Evolutionary conservation across 2,113 vertebrate genomes (phyloP), one percentile per base, ranked within the genome.

Genomic region (Sinocyclocheilus anshuiensis): DNA sequence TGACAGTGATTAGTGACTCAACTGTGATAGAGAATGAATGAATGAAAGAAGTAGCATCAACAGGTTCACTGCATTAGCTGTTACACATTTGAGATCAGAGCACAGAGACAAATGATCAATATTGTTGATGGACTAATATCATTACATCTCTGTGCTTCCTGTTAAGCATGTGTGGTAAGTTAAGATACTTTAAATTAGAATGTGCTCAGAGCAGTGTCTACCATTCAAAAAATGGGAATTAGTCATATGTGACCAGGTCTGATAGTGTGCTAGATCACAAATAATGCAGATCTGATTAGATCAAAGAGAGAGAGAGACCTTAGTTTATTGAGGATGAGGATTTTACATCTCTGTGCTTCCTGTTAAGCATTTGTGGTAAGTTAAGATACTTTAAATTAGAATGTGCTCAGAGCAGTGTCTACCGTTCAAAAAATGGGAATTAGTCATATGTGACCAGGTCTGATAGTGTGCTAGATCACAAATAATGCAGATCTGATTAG

Each of bases 1-100:
- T 22, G 81, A 87, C 84, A 67, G 84, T 69, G 26, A 77, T 67
- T 77, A 48, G 81, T 76, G 50, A 72, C 42, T 42, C 22, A 65
- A 72, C n/a, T 36, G 22, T 83, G 67, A 67, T 22, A 67, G 77
- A 61, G 15, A 42, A 33, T 15, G 8, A 59, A 55, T 36, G 65
- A 65, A 77, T 11, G 61, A 42, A 36, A 42, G 1, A 29, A 74
- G 26, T 1, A 29, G 55, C 71, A 50, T 48, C 65, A 61, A 36
- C 53, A 57, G 76, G 76, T 81, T 67, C 9, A 45, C 55, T 83
- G 4, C n/a, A 67, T 48, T 29, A 48, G 59, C 11, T 2, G 20
- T 48, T 48, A 76, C 6, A 6, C 71, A 6, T 50, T 26, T 26
- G 42, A 75, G 12, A 24, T 22, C 72, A 72, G 6, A 75, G 71